Percentiles rank a stretch among this genome's conserved stretches.
These are phyloP conservation scores for Brachionus manjavacas DNA, from an alignment of 1,140 invertebrate species.

Conservation along the genomic window DNA sequence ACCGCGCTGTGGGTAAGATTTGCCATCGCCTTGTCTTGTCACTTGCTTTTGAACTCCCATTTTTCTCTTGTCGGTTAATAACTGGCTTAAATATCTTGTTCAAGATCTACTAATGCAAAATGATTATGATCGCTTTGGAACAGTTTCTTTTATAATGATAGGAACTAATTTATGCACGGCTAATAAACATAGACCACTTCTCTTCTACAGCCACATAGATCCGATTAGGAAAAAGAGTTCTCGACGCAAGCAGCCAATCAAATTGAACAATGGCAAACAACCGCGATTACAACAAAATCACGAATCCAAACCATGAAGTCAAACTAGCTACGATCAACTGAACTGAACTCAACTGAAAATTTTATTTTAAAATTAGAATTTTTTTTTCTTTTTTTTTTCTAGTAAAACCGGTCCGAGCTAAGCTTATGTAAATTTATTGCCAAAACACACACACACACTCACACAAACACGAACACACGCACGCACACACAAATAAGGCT, in stretches of 20 bases:
- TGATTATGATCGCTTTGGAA: not conserved
- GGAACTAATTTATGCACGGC: not conserved
- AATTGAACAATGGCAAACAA: not conserved
- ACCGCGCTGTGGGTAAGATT: not conserved
- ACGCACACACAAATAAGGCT: not conserved
- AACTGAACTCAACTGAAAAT: not conserved
- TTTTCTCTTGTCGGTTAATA: not conserved
- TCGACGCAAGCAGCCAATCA: not conserved
- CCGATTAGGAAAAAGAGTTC: not conserved
- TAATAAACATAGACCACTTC: not conserved
- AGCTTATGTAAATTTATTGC: not conserved
- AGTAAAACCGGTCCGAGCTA: not conserved
- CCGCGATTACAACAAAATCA: not conserved
- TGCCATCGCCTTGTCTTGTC: conserved; percentile 21
- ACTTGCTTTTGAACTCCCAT: conserved; percentile 39
- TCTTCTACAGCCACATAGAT: not conserved
- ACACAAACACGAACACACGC: too few species aligned
- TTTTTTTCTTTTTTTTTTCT: not conserved
- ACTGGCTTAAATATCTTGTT: not conserved
- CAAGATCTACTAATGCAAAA: not conserved
- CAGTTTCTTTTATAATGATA: not conserved
- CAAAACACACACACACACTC: too few species aligned
- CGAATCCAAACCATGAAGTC: not conserved
- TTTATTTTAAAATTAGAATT: not conserved
- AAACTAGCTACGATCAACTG: not conserved